These are phyloP conservation scores for Geophilus truncorum DNA, from an alignment of 2,888 invertebrate genomes.

Conservation along the genomic window DNA sequence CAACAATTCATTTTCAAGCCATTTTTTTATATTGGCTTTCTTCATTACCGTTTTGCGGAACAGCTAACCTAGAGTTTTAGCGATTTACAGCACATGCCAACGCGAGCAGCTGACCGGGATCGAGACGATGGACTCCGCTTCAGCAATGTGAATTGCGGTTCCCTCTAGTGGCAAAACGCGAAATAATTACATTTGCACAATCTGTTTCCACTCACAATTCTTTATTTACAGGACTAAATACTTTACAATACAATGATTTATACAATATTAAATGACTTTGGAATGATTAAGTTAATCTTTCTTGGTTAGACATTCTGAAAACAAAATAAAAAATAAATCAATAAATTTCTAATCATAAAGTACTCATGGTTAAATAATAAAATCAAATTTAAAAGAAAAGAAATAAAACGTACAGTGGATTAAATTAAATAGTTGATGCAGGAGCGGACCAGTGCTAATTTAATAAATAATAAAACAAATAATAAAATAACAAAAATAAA, in stretches of 20 bases:
- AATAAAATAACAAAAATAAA: not conserved
- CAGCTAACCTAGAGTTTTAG: not conserved
- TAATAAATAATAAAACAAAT: not conserved
- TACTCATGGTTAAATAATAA: too few species aligned
- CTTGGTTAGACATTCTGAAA: not conserved
- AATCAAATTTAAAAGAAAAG: not conserved
- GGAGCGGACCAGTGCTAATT: not conserved
- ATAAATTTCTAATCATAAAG: not conserved
- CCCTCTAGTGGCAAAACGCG: not conserved
- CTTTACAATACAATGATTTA: not conserved
- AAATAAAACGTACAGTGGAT: not conserved
- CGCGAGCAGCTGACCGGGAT: too few species aligned
- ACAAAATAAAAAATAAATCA: not conserved
- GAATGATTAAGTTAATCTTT: not conserved
- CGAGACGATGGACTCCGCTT: too few species aligned
- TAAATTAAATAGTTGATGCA: not conserved
- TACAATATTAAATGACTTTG: not conserved
- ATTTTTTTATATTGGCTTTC: not conserved
- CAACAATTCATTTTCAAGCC: not conserved
- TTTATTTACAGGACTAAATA: not conserved
- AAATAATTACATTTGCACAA: too few species aligned
- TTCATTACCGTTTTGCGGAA: not conserved
- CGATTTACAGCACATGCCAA: too few species aligned
- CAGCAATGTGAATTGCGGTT: too few species aligned
- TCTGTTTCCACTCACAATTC: not conserved